These are phyloP conservation scores for Cryptotermes secundus DNA, from an alignment of 1,140 invertebrate species.

Conservation along the genomic window DNA sequence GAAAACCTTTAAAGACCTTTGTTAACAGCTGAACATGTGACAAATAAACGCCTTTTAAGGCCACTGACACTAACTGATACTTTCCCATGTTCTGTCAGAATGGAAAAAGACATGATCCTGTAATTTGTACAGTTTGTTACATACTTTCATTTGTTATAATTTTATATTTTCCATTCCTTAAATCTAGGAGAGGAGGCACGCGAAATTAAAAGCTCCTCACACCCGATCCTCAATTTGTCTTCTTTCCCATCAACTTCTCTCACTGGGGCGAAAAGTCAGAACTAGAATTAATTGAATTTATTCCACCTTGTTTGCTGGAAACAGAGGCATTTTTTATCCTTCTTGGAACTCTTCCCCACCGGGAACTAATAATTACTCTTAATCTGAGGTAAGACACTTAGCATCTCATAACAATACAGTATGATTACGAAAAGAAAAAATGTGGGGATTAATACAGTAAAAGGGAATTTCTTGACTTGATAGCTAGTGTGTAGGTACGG, in stretches of 20 bases:
- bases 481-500: too few species aligned
- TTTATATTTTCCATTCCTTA: background rate
- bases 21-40: too few species aligned
- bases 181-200: background rate
- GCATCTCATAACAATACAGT: too few species aligned
- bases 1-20: too few species aligned
- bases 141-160: background rate
- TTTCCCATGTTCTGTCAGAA: background rate
- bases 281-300: background rate
- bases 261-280: background rate
- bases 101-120: background rate
- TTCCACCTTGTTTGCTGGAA: background rate
- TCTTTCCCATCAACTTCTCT: background rate
- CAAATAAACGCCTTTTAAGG: background rate
- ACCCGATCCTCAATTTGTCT: background rate
- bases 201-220: background rate
- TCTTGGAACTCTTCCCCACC: too few species aligned
- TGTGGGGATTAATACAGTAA: too few species aligned
- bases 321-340: background rate
- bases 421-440: too few species aligned
- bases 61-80: background rate
- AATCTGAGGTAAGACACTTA: too few species aligned
- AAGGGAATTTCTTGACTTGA: too few species aligned
- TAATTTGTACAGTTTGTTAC: background rate
- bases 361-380: too few species aligned